Evolutionary conservation across 2,888 invertebrate species (phyloP).

Genomic region (Xylophagus ater): DNA sequence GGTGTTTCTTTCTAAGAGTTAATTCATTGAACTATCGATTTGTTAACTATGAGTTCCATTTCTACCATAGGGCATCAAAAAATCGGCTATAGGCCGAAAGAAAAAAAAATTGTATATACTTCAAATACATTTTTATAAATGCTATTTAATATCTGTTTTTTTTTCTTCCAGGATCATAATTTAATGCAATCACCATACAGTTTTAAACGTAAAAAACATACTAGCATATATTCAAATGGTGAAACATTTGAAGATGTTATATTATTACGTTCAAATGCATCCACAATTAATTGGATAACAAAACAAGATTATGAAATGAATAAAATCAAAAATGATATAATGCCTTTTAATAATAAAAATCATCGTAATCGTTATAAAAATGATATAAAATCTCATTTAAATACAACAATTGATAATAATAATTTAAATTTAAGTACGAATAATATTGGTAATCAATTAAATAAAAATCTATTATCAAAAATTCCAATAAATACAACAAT

Average conservation of each 20-base stretch:
- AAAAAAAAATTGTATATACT: too few relatives aligned
- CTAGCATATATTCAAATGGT: constrained; percentile 28
- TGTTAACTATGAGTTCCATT: too few relatives aligned
- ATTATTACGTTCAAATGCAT: constrained; percentile 33
- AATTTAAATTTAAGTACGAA: not conserved
- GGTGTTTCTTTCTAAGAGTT: too few relatives aligned
- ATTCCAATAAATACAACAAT: constrained; percentile 36
- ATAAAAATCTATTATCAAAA: constrained; percentile 31
- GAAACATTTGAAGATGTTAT: constrained; percentile 36
- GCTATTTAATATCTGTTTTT: constrained; percentile 3
- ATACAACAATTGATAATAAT: constrained; percentile 20
- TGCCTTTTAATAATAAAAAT: not conserved
- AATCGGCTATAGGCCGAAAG: too few relatives aligned
- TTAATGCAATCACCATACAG: constrained; percentile 37
- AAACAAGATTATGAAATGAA: constrained; percentile 12
- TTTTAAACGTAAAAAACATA: constrained; percentile 34
- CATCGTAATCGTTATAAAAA: constrained; percentile 3
- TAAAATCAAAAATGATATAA: constrained; percentile 7
- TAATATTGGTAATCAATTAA: constrained; percentile 19
- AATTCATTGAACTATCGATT: too few relatives aligned
- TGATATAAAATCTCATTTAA: constrained; percentile 26
- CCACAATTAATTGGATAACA: constrained; percentile 29
- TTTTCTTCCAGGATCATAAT: constrained; percentile 33
- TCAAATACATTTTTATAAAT: too few relatives aligned
- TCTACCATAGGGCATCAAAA: too few relatives aligned